A percentile compares a stretch with the other conserved stretches of the same genome.
Evolutionary conservation across 2,113 vertebrate species (phyloP).

Genomic region (Emydura subglobosa): DNA sequence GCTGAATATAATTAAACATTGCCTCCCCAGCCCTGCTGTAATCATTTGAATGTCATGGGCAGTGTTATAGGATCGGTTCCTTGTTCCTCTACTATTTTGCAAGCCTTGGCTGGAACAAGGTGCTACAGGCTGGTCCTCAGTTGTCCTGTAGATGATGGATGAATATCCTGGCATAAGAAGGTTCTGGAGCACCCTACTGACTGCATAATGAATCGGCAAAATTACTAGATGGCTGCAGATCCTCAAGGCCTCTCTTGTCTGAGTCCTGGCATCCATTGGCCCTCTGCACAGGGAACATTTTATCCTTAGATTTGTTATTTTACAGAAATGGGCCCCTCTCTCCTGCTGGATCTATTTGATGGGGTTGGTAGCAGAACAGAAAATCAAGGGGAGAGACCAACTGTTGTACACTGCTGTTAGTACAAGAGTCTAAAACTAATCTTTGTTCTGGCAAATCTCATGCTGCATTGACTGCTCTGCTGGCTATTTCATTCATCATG

Average conservation of each 20-base stretch:
- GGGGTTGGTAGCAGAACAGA: conserved; percentile 27
- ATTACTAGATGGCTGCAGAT: background rate
- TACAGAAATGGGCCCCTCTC: background rate
- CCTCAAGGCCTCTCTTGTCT: background rate
- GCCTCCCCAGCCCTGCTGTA: background rate
- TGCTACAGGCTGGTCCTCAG: background rate
- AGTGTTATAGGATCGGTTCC: background rate
- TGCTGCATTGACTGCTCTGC: conserved; percentile 44
- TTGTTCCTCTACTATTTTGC: background rate
- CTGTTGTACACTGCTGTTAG: conserved; percentile 44
- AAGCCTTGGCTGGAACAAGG: background rate
- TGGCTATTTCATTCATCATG: conserved; percentile 70
- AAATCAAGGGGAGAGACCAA: conserved; percentile 57
- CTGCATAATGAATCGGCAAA: background rate
- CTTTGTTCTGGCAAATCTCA: conserved; percentile 70
- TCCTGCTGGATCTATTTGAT: background rate
- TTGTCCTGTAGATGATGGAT: background rate
- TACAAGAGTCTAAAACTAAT: conserved; percentile 41
- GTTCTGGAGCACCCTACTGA: background rate
- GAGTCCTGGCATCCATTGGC: background rate
- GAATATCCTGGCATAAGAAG: background rate
- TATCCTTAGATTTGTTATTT: background rate
- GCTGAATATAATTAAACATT: background rate
- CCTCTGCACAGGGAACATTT: conserved; percentile 42
- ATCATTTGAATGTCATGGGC: background rate